These are phyloP conservation scores for Euspilapteryx auroguttella DNA, from an alignment of 2,888 invertebrate species.

Conservation along the genomic window DNA sequence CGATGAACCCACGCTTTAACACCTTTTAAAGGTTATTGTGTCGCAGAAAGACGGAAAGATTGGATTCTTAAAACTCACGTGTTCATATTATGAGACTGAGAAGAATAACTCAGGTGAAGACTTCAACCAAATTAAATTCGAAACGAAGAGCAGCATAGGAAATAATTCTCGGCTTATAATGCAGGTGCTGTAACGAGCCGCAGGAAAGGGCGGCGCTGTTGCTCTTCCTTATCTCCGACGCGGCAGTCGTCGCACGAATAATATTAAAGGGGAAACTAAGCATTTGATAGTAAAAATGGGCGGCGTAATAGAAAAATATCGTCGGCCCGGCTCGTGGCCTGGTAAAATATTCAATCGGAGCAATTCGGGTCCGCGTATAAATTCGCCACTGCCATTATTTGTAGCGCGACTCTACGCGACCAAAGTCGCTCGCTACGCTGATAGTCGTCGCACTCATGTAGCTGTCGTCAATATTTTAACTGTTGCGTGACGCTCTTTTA, in stretches of 20 bases:
- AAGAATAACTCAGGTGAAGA: too few species aligned
- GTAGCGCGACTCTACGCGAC: constrained; percentile 42
- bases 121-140: too few species aligned
- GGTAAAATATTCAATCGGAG: constrained; percentile 60
- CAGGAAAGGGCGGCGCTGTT: too few species aligned
- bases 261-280: constrained; percentile 54
- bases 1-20: constrained; percentile 47
- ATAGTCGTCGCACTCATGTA: constrained; percentile 31
- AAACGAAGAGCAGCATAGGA: too few species aligned
- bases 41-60: constrained; percentile 28
- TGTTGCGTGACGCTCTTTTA: constrained; percentile 58
- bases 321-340: constrained; percentile 52
- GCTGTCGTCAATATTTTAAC: constrained; percentile 59
- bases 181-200: too few species aligned
- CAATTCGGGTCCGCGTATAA: constrained; percentile 57
- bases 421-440: constrained; percentile 56
- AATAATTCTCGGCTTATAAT: too few species aligned
- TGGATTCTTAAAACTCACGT: too few species aligned
- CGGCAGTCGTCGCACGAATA: constrained; percentile 27
- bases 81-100: too few species aligned
- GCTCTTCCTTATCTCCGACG: constrained; percentile 11
- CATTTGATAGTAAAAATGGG: constrained; percentile 58
- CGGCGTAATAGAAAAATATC: constrained; percentile 57
- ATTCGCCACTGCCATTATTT: constrained; percentile 54
- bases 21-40: constrained; percentile 59